Evolutionary conservation across 2,888 invertebrate species (phyloP), one percentile per base, ranked within the genome.

Genomic region (Athalia rosae): DNA sequence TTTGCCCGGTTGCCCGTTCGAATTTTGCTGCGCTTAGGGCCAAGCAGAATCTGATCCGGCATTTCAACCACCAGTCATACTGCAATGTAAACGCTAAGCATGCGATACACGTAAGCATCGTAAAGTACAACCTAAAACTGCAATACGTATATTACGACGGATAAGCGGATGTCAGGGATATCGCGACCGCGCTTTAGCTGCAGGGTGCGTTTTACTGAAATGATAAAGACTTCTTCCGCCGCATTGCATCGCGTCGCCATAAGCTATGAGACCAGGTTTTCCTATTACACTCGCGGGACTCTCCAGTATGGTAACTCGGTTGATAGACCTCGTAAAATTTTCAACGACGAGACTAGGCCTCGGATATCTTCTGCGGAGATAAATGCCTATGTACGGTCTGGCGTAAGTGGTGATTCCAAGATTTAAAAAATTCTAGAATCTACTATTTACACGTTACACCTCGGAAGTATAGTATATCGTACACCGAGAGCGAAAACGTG

Each of bases 261-360:
- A 28, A 28, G 28, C 28, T 28, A 1, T 47, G 8, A 45, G 47
- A 63, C 47, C 63, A 47, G 47, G 63, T 8, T 63, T 63, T 45
- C 47, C 47, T 15, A 47, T 47, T 7, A 64, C 15, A 64, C 8
- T 11, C 13, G 41, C 43, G 62, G 45, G 15, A 15, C 64, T 47
- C 47, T 64, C 47, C 64, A 64, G 15, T 64, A 64, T 64, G 64
- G 47, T 64, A 64, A 64, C 64, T 64, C 47, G 7, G 45, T 64
- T 64, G 47, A 64, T 64, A 64, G 64, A 47, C 64, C 45, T 64
- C 64, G 64, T 64, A 64, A 64, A 64, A 64, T 64, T 64, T 64
- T 47, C 64, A 64, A 64, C 64, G 64, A 64, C 64, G 47, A 45
- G 47, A 47, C 45, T 64, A 64, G 45, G 45, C 64, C 47, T 47